Evolutionary conservation across 2,888 invertebrate genomes (phyloP).

Genomic region (Azorinus chamasolen): DNA sequence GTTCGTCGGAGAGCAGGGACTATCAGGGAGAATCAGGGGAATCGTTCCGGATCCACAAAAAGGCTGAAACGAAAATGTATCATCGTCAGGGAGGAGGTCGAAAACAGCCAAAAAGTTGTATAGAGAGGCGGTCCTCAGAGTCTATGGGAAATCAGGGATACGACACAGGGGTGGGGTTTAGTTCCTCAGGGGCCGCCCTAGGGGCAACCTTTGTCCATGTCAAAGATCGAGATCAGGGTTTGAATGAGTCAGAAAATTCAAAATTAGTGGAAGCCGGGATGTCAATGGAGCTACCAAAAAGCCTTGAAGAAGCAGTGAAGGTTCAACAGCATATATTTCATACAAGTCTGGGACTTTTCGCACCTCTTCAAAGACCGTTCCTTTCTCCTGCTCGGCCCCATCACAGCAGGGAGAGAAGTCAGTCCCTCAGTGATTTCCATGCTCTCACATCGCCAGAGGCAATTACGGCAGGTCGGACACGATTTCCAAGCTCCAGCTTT

Average conservation of each 20-base stretch:
- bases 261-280: conserved; percentile 32
- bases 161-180: conserved; percentile 30
- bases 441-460: conserved; percentile 37
- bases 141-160: too few relatives aligned
- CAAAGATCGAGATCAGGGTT: conserved; percentile 40
- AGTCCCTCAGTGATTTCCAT: conserved; percentile 61
- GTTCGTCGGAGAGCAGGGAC: conserved; percentile 27
- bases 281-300: conserved; percentile 49
- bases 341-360: conserved; percentile 48
- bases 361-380: conserved; percentile 54
- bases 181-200: conserved; percentile 5
- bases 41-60: conserved; percentile 49
- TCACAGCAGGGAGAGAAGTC: conserved; percentile 49
- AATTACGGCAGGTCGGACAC: conserved; percentile 29
- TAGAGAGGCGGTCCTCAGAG: conserved; percentile 34
- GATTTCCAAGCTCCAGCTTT: conserved; percentile 63
- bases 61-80: conserved; percentile 55
- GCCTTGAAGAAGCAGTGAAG: conserved; percentile 54
- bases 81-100: conserved; percentile 34
- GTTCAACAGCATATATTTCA: conserved; percentile 56
- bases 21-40: conserved; percentile 49
- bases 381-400: conserved; percentile 35
- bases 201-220: conserved; percentile 15
- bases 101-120: conserved; percentile 43
- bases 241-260: conserved; percentile 13